A percentile compares a stretch with the other conserved stretches of the same genome.
These are phyloP conservation scores for Drosophila pachea DNA, from an alignment of 1,140 invertebrate genomes.

Conservation along the genomic window DNA sequence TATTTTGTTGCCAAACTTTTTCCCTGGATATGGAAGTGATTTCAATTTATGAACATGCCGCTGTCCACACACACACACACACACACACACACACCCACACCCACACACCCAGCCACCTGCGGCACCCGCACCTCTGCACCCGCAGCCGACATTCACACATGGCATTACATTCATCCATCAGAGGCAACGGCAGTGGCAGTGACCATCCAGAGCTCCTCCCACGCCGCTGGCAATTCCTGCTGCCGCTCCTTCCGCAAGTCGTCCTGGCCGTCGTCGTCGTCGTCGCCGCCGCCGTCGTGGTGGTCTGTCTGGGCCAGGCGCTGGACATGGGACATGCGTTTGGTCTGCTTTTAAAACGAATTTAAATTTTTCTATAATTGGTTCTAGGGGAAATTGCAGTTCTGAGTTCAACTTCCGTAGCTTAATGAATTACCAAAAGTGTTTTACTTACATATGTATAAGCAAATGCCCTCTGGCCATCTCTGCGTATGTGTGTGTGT, in stretches of 20 bases:
- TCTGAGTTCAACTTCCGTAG: conserved; percentile 79
- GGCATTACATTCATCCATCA: conserved; percentile 69
- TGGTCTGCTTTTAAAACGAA: conserved; percentile 75
- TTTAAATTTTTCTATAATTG: conserved; percentile 79
- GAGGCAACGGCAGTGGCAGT: conserved; percentile 37
- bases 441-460: conserved; percentile 67
- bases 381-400: conserved; percentile 79
- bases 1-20: conserved; percentile 72
- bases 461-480: conserved; percentile 67
- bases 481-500: conserved; percentile 1
- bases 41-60: conserved; percentile 79
- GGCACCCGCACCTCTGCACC: conserved; percentile 19
- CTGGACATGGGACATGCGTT: conserved; percentile 60
- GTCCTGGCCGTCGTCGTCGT: conserved; percentile 15
- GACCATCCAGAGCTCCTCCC: conserved; percentile 23
- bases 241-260: conserved; percentile 1
- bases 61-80: conserved; percentile 70
- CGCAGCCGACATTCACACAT: conserved; percentile 38
- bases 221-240: not conserved
- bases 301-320: conserved; percentile 38
- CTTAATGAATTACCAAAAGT: conserved; percentile 79
- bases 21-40: conserved; percentile 75
- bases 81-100: conserved; percentile 63
- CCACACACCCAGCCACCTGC: not conserved
- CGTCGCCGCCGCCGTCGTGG: conserved; percentile 1